Conservation (phyloP, 1,140 invertebrate species). For the Arion vulgaris region DNA sequence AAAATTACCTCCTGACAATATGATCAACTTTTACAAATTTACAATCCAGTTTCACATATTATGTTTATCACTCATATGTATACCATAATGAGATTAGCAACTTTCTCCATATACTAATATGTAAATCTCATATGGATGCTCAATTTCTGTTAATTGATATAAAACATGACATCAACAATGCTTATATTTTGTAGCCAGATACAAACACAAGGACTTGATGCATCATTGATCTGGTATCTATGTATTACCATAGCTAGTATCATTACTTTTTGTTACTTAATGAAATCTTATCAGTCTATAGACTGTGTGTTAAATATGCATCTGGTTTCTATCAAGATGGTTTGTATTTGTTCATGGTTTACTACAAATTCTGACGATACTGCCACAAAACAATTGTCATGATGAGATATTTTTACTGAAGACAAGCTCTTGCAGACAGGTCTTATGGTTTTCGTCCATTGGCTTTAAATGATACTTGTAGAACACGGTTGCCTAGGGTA, state of each 20-base stretch:
- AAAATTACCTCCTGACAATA: background rate
- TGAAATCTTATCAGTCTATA: no score
- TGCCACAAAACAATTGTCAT: background rate
- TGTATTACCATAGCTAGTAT: no score
- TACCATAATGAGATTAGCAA: background rate
- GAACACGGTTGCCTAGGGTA: conserved; percentile 94
- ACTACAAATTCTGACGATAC: background rate
- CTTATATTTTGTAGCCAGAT: no score
- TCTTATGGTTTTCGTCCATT: conserved; percentile 73
- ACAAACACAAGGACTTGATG: no score
- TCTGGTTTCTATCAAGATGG: background rate
- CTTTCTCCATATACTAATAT: background rate
- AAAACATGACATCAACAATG: background rate
- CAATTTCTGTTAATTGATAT: background rate
- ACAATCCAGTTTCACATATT: background rate
- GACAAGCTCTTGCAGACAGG: background rate
- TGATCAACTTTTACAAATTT: background rate
- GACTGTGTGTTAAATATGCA: no score
- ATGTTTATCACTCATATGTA: background rate
- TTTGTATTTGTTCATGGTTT: background rate
- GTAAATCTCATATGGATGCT: background rate
- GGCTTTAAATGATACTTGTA: conserved; percentile 94
- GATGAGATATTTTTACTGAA: background rate
- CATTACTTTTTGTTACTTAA: no score
- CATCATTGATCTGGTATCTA: no score